phyloP scores from a whole-genome alignment of 2,888 invertebrate species.

The Epistrophe grossulariae region DNA sequence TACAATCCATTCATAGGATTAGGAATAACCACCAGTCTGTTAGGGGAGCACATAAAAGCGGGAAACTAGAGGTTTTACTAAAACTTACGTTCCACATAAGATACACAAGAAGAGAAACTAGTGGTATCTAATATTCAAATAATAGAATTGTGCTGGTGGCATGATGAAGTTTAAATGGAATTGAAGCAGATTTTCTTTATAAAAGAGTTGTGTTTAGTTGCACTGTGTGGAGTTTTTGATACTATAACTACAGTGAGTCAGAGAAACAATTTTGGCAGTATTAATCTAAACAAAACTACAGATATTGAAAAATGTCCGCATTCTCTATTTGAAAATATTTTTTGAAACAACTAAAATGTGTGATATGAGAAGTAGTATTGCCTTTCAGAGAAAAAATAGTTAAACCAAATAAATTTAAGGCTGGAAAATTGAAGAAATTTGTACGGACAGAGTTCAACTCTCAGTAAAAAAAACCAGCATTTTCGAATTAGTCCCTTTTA shows the following conservation, averaged over 20 bases:
- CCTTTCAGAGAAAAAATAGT: too few relatives aligned
- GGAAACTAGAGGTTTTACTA: conserved; percentile 30
- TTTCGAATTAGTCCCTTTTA: too few relatives aligned
- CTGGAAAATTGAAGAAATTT: too few relatives aligned
- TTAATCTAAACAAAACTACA: too few relatives aligned
- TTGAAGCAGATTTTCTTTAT: conserved; percentile 29
- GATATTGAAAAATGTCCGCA: too few relatives aligned
- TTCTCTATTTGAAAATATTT: too few relatives aligned
- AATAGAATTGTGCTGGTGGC: not conserved
- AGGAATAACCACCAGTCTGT: not conserved
- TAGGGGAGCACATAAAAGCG: conserved; percentile 41
- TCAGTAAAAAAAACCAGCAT: too few relatives aligned
- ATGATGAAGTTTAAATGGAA: not conserved
- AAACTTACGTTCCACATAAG: conserved; percentile 63
- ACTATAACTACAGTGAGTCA: conserved; percentile 31
- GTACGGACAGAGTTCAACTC: too few relatives aligned
- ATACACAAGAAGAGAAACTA: conserved; percentile 38
- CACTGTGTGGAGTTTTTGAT: not conserved
- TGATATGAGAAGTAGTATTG: too few relatives aligned
- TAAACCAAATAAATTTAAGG: too few relatives aligned
- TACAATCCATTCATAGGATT: conserved; percentile 64
- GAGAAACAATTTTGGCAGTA: not conserved
- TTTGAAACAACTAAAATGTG: too few relatives aligned
- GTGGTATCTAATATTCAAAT: not conserved
- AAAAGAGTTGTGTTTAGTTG: conserved; percentile 6